Evolutionary conservation across 2,797 vertebrate genomes (phyloP).

Genomic region (Hemibagrus guttatus): DNA sequence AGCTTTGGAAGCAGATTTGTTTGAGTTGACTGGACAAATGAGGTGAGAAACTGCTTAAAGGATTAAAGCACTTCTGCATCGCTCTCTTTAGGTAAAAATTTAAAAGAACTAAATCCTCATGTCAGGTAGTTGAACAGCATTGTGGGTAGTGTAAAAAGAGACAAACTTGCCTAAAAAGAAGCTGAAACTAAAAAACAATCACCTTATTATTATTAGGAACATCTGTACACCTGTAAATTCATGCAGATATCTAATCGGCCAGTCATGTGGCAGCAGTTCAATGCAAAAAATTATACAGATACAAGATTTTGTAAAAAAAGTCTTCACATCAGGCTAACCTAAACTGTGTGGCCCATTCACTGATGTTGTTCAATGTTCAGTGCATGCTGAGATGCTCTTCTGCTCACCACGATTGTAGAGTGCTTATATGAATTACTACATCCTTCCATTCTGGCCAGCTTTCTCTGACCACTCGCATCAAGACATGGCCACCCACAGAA

Average conservation of each 20-base stretch:
- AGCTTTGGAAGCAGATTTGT: neutral
- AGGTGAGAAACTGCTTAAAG: neutral
- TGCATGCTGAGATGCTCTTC: no score
- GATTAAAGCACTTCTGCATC: neutral
- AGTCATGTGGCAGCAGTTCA: no score
- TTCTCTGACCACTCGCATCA: no score
- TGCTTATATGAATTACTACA: no score
- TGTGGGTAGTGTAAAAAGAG: neutral
- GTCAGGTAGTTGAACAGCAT: neutral
- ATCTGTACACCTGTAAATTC: neutral
- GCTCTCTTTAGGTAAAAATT: neutral
- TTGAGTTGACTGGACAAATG: neutral
- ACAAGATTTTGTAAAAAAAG: neutral
- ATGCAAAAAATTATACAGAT: neutral
- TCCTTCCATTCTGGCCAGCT: no score
- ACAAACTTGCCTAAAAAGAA: neutral
- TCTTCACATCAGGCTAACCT: neutral
- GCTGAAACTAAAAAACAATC: neutral
- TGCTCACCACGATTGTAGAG: no score
- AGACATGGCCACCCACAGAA: no score
- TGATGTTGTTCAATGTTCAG: no score
- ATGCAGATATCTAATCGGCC: neutral
- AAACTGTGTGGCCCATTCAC: no score
- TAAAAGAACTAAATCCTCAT: neutral
- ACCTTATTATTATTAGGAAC: neutral